Evolutionary conservation across 2,797 vertebrate species (phyloP), one percentile per base, ranked within the genome.

Genomic region (Hafferia zeledoni): DNA sequence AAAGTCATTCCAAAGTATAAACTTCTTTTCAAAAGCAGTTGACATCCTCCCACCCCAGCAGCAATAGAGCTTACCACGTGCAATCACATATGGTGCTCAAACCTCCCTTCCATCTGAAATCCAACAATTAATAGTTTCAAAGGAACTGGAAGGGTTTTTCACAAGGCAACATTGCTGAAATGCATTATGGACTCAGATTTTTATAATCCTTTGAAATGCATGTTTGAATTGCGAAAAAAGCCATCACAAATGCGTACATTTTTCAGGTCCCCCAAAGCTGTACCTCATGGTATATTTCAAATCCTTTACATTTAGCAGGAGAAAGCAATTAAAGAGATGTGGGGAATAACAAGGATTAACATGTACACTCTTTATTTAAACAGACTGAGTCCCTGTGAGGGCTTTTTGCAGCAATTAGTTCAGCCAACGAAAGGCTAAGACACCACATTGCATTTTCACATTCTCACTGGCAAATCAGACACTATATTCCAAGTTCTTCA

Each of bases 181-280:
- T 49, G 61, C 35, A 52, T 77, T 77, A 90, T 39, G 0, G 0
- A 71, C 56, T 80, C 47, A 9, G 25, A 44, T 72, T 96, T 67
- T 79, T 43, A 47, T 59, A 95, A 93, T 44, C 59, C 79, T 90
- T 70, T 68, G 44, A 88, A 94, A 94, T 17, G 30, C 24, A 27
- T 4, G 37, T 44, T 60, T 50, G 50, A 39, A 30, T 31, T 70
- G 68, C 0, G 0, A 72, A 69, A 85, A 17, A 11, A 39, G 43
- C 19, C 33, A 78, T 77, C 44, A 50, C 53, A 83, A 70, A 77
- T 3, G 9, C 33, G 8, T 25, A 30, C 0, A 1, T 17, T 59
- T 84, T 43, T 37, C 18, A 57, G 2, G 13, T 49, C 46, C 90
- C 33, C 16, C 44, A 67, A 94, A 94, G 74, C 44, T 24, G 16